Evolutionary conservation across 2,888 invertebrate genomes (phyloP), one percentile per base, ranked within the genome.

Genomic region (Eupithecia insigniata): DNA sequence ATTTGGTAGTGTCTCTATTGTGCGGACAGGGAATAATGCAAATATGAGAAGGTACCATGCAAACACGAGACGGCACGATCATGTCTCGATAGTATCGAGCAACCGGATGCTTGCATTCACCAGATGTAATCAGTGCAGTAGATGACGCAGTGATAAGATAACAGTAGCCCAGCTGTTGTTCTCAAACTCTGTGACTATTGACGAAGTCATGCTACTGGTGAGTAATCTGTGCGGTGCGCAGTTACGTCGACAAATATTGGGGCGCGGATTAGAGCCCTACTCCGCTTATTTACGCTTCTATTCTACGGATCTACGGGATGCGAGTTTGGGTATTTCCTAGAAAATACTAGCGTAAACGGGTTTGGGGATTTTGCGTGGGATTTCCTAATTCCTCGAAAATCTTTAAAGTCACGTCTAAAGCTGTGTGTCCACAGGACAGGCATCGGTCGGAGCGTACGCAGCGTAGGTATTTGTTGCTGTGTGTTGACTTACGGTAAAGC

Each of bases 231-330:
- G 28, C 30, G 66, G 43, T 14, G 55, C 55, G 55, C 55, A 58
- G 70, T 46, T 60, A 70, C 58, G 55, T 51, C 55, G 43, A 64
- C 65, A 70, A 73, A 73, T 70, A 70, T 70, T 73, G 70, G 30
- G 34, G 43, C 64, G 32, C 16, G 70, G 58, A 70, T 73, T 73
- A 65, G 67, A 70, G 12, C 10, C 34, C 10, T 51, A 6, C 36
- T 18, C 28, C 18, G 60, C 30, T 30, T 60, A 30, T 60, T 60
- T 60, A 60, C 60, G 60, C 16, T 30, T 30, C 30, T 30, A 16
- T 60, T 12, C 26, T 55, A 2, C 55, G 51, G 22, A 10, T 22
- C 22, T 14, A 5, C 26, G 12, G 26, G 22, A 22, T 22, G 51
- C n/a, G n/a, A n/a, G n/a, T 51, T 22, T 4, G 51, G 55, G 55